Base-by-base conservation (phyloP, 2,888 invertebrate genomes). In the Athripsodes cinereus region DNA sequence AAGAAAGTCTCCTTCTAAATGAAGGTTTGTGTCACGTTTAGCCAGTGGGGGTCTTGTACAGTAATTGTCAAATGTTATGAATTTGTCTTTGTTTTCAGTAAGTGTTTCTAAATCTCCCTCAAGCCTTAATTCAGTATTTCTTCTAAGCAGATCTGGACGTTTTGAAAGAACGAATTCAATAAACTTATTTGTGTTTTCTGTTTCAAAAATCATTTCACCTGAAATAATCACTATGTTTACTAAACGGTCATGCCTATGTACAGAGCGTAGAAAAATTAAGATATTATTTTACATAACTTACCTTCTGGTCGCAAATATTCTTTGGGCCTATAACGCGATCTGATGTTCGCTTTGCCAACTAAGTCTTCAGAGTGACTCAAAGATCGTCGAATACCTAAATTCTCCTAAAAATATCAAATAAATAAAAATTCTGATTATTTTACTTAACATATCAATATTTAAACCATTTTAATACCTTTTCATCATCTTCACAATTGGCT, bases 51-150 rank as follows among this genome's bases (percentile, higher is more conserved):
- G 75, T 55, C 78, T 71, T 60, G 70, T 69, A 19, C 70, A 71
- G 16, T 40, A 40, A 1, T 74, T 70, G 6, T 73, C 70, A 64
- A 74, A 74, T 1, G 73, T 72, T 10, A 75, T 66, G 66, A 73
- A 80, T 64, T 78, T 73, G 35, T 77, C 78, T 55, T 73, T 70
- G 64, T 73, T 77, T 65, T 81, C 80, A 47, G 80, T 78, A 65
- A 71, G 72, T 11, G 71, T 70, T 16, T 70, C 69, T 62, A 78
- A 71, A 44, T 78, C 73, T n/a, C 80, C 81, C 65, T 79, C 79
- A 65, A 79, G 69, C 64, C 72, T 74, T 54, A 81, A 65, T 34
- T 74, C 75, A 6, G 78, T 77, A 2, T 72, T 69, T 58, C 73
- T 68, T 58, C 74, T 72, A 3, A 69, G 69, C 31, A 80, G 67